Conservation (phyloP, 2,888 invertebrate genomes). For the Salticus scenicus region DNA sequence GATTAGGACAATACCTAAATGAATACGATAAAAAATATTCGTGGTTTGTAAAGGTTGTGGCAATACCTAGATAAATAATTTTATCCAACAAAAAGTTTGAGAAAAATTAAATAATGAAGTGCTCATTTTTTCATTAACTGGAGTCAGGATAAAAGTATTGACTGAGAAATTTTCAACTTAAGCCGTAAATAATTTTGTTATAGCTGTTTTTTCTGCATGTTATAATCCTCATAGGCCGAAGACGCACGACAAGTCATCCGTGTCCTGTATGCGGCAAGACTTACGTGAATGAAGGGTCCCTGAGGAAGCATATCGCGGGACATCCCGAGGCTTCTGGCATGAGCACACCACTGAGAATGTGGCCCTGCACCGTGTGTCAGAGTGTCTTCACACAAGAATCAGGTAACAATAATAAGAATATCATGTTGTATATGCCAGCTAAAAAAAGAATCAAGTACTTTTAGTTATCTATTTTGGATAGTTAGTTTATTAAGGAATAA, state of each 20-base stretch:
- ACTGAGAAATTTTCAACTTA: conserved; percentile 35
- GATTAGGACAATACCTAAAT: no score
- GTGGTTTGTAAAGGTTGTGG: no score
- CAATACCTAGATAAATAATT: no score
- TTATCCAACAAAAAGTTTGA: no score
- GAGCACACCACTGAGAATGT: conserved; percentile 86
- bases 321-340: conserved; percentile 81
- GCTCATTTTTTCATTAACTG: no score
- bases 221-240: conserved; percentile 67
- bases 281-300: conserved; percentile 94
- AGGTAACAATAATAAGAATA: conserved; percentile 83
- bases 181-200: conserved; percentile 62
- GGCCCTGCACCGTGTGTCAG: conserved; percentile 96
- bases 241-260: conserved; percentile 89
- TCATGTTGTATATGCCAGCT: no score
- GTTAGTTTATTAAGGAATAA: no score
- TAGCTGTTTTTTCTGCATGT: conserved; percentile 67
- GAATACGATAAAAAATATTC: no score
- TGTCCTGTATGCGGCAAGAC: conserved; percentile 96
- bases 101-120: no score
- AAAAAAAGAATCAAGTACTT: no score
- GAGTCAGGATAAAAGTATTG: no score
- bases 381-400: conserved; percentile 96
- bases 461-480: no score
- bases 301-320: conserved; percentile 93